Base-by-base conservation (phyloP, 2,888 invertebrate species). In the Epiperipatus broadwayi region DNA sequence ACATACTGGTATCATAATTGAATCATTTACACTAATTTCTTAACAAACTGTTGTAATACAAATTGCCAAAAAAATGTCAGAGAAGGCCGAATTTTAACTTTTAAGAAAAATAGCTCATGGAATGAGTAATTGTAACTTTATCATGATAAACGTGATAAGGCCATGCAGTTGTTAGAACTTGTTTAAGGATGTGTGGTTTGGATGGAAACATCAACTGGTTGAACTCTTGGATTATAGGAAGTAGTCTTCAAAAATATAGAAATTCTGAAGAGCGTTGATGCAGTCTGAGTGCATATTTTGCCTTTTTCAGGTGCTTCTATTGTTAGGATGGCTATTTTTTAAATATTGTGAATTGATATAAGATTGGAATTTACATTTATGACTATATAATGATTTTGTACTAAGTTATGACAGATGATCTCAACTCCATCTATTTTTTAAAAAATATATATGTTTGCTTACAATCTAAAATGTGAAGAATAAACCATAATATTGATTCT, bases 111-210 rank as follows among this genome's bases (percentile, higher is more conserved):
- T 73, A 12, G 87, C 84, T 55, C 83, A 84, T 0, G 89, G 89
- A 50, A 91, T n/a, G 63, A 16, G 75, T 72, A 37, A 91, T 69
- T 4, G 78, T 78, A 3, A 56, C 53, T 27, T 77, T 76, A 61
- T 87, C 84, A 21, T 81, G 80, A 63, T 83, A 85, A 64, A 85
- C 91, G 64, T 89, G 83, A 63, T 89, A 87, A 21, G 80, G 78
- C 89, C 89, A 91, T n/a, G 85, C 78, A 3, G 89, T 79, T 2
- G 81, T 78, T 42, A 87, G 70, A 16, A 84, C 79, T 28, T 87
- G 66, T 29, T 84, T 68, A 52, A 3, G 83, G 76, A 0, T 79
- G 75, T 2, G 73, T 70, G 37, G 76, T 72, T 55, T 80, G 76
- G 46, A 91, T 77, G 25, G 91, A 66, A 43, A 83, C 77, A 58